phyloP scores from a whole-genome alignment of 2,797 vertebrate species.

The Sebastes iracundus region DNA sequence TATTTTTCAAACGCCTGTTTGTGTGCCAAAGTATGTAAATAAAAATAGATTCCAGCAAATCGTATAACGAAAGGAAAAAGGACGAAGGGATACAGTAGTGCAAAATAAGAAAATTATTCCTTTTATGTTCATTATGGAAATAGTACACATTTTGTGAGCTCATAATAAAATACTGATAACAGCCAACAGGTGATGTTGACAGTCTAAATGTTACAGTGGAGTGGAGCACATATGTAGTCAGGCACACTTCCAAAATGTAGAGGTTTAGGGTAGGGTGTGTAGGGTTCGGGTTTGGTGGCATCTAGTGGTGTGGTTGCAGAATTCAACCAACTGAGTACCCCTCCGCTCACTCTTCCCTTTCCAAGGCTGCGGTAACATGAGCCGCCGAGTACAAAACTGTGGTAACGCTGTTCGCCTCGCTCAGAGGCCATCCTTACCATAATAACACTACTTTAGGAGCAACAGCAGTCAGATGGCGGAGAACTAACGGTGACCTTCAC shows the following conservation, averaged over 20 bases:
- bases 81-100: background rate
- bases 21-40: background rate
- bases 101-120: background rate
- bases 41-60: background rate
- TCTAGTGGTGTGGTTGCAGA: too few relatives aligned
- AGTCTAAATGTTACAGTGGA: background rate
- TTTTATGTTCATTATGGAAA: background rate
- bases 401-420: background rate
- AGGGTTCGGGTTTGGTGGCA: too few relatives aligned
- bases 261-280: background rate
- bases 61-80: background rate
- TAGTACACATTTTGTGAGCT: background rate
- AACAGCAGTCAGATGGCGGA: background rate
- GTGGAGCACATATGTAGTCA: background rate
- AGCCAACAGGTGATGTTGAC: background rate
- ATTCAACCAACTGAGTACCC: too few relatives aligned
- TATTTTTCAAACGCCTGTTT: background rate
- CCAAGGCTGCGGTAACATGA: background rate
- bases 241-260: background rate
- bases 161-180: background rate
- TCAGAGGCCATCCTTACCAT: background rate
- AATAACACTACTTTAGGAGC: background rate
- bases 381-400: background rate
- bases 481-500: too few relatives aligned
- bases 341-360: too few relatives aligned